A percentile compares a stretch with the other conserved stretches of the same genome.
Conservation (phyloP, 2,113 vertebrate species). For the Coregonus clupeaformis region DNA sequence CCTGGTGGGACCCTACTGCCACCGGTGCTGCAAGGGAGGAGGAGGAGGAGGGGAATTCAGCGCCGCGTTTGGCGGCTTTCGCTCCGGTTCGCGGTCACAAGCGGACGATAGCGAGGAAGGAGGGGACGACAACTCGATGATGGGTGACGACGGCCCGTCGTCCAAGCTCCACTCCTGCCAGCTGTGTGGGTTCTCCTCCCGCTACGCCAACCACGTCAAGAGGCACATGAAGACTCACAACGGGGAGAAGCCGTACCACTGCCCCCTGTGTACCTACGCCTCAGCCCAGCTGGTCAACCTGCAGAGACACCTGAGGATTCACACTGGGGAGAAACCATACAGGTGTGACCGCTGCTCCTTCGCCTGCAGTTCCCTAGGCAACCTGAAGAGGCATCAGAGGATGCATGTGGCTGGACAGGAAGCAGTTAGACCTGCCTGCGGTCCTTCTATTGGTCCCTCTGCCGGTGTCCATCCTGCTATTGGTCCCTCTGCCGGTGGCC, state of each 20-base stretch:
- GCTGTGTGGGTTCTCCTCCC: constrained; percentile 92
- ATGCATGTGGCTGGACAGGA: constrained; percentile 80
- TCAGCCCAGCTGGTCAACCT: constrained; percentile 97
- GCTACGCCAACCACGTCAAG: constrained; percentile 96
- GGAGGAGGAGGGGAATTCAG: constrained; percentile 60
- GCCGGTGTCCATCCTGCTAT: no score
- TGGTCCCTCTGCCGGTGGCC: no score
- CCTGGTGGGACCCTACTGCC: constrained; percentile 72
- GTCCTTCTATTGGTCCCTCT: constrained; percentile 46
- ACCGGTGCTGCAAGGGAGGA: constrained; percentile 72
- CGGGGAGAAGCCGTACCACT: constrained; percentile 94
- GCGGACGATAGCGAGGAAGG: constrained; percentile 21
- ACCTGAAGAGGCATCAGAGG: constrained; percentile 94
- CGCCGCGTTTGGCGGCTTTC: constrained; percentile 3
- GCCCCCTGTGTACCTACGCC: constrained; percentile 91
- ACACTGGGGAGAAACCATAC: constrained; percentile 98
- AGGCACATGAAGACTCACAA: constrained; percentile 99
- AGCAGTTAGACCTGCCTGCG: constrained; percentile 59
- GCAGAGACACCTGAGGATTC: constrained; percentile 93
- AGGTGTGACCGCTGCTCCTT: constrained; percentile 90
- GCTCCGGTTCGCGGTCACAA: constrained; percentile 40
- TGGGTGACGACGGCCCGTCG: constrained; percentile 53
- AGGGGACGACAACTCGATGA: constrained; percentile 53
- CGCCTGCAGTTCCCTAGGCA: constrained; percentile 94
- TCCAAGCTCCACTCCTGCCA: constrained; percentile 87